These are phyloP conservation scores for Villa cingulata DNA, from an alignment of 2,888 invertebrate species.

Conservation along the genomic window DNA sequence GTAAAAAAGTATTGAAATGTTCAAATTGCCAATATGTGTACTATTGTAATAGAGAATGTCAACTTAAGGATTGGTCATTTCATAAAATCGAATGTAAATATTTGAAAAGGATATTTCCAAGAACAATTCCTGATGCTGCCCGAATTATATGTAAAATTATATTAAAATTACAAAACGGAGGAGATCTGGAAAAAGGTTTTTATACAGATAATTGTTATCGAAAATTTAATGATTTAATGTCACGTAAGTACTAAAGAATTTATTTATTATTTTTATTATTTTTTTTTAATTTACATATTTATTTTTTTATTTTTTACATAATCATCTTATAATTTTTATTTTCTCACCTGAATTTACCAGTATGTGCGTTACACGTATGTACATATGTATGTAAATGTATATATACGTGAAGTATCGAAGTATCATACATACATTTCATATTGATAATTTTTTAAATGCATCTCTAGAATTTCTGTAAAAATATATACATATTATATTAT, in stretches of 20 bases:
- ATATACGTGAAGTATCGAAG: no score
- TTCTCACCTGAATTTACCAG: no score
- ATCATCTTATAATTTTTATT: no score
- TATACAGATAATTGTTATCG: conserved; percentile 56
- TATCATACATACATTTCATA: no score
- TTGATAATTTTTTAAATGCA: no score
- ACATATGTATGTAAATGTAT: no score
- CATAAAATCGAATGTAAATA: conserved; percentile 75
- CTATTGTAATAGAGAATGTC: conserved; percentile 72
- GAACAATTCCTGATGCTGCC: conserved; percentile 67
- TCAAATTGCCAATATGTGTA: conserved; percentile 68
- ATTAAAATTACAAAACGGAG: conserved; percentile 45
- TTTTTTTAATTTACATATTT: no score
- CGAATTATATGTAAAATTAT: conserved; percentile 65
- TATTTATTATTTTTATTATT: no score
- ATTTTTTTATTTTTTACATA: not conserved
- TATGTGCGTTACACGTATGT: no score
- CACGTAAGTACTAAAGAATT: no score
- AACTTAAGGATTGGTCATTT: conserved; percentile 64
- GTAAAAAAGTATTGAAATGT: conserved; percentile 62
- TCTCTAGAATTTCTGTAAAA: no score
- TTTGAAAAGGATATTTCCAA: conserved; percentile 56
- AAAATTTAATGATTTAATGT: conserved; percentile 77
- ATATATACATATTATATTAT: no score
- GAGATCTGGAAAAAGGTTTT: conserved; percentile 50